Percentiles rank a stretch among this genome's conserved stretches.
Evolutionary conservation across 1,140 invertebrate species (phyloP).

Genomic region (Brachionus plicatilis): DNA sequence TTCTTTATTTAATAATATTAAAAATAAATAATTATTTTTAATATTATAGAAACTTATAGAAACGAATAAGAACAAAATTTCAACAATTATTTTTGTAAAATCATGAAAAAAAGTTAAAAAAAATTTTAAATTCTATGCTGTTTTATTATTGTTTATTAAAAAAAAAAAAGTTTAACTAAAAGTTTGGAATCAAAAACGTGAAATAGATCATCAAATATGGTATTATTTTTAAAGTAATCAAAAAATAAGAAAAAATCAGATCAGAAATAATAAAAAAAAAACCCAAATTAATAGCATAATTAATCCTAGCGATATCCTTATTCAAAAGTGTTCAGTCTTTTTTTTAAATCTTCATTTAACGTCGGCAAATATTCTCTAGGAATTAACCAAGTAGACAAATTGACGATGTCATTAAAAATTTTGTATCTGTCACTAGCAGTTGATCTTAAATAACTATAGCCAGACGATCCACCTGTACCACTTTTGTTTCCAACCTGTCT

Average conservation of each 20-base stretch:
- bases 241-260: not conserved
- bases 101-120: too few relatives aligned
- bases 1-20: too few relatives aligned
- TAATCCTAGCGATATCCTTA: not conserved
- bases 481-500: constrained; percentile 94
- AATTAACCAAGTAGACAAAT: constrained; percentile 89
- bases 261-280: constrained; percentile 11
- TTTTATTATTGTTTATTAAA: not conserved
- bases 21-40: too few relatives aligned
- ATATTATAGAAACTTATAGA: too few relatives aligned
- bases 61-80: too few relatives aligned
- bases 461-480: constrained; percentile 93
- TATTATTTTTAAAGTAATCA: not conserved
- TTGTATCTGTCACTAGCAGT: constrained; percentile 95
- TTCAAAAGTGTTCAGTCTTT: constrained; percentile 41
- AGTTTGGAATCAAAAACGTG: not conserved
- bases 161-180: not conserved
- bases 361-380: constrained; percentile 83
- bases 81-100: too few relatives aligned
- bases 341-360: constrained; percentile 68
- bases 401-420: constrained; percentile 94
- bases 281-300: not conserved
- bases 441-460: constrained; percentile 94
- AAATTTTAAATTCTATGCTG: too few relatives aligned
- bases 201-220: not conserved